Evolutionary conservation across 2,888 invertebrate genomes (phyloP), one percentile per base, ranked within the genome.

Genomic region (Germaria angustata): DNA sequence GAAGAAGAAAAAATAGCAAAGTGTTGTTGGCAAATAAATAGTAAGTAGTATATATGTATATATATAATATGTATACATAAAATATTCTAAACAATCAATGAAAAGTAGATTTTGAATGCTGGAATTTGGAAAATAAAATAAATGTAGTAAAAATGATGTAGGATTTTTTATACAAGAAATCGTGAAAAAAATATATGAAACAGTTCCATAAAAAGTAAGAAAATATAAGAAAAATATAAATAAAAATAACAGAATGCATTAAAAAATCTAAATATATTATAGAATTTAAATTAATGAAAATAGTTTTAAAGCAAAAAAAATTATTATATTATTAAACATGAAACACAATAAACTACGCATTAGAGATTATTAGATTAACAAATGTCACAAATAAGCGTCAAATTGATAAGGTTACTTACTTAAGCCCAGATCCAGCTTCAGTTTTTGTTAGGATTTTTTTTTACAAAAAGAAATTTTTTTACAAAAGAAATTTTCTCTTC

Each of bases 1-100:
- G n/a, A n/a, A n/a, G n/a, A n/a, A n/a, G n/a, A n/a, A n/a, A n/a
- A n/a, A 66, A 55, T 63, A 59, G 15, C 7, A 63, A 79, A 72
- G 46, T 81, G 69, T 80, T 81, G 80, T 81, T 84, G 73, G 81
- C 63, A 77, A 75, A 61, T 80, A 51, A 46, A 68, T 73, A 73
- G 73, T 49, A 28, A 63, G 20, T 84, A 84, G 72, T 53, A 66
- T 69, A 78, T 46, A 78, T 17, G 72, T 65, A 66, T 22, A 71
- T 51, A 61, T 63, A 61, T 57, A 41, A 15, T 57, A 11, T 36
- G 41, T 15, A 36, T 46, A 75, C 24, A 63, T 69, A 32, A 63
- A 44, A 79, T 46, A 55, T 51, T 46, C 39, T 32, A 46, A 49
- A 76, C 63, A 76, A 81, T 68, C 79, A 79, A 41, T 72, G 28